Evolutionary conservation across 2,113 vertebrate species (phyloP).

Genomic region (Nicator chloris): DNA sequence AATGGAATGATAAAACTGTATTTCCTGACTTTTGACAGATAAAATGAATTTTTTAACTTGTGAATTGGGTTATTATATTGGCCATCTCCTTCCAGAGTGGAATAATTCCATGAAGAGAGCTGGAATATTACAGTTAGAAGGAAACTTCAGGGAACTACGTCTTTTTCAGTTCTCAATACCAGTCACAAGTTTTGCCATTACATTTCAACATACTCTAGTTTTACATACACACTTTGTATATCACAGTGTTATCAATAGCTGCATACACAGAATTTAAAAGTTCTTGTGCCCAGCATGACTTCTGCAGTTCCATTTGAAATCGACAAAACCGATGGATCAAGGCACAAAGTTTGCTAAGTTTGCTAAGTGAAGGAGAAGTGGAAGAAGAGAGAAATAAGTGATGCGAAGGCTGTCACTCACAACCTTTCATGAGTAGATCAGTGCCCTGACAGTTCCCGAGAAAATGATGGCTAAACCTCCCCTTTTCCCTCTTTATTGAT

Average conservation of each 20-base stretch:
- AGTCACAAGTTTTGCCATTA: background rate
- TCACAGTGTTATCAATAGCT: background rate
- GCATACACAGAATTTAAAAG: background rate
- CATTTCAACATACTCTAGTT: background rate
- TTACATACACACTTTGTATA: background rate
- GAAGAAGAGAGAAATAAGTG: background rate
- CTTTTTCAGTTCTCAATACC: background rate
- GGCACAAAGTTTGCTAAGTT: background rate
- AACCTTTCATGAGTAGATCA: no score
- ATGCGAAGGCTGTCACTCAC: background rate
- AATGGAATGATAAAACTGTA: background rate
- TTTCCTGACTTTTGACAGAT: background rate
- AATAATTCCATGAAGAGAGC: background rate
- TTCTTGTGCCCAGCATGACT: background rate
- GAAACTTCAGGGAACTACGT: background rate
- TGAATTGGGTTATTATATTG: background rate
- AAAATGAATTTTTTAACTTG: background rate
- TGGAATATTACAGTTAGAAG: background rate
- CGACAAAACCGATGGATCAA: background rate
- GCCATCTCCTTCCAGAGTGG: background rate
- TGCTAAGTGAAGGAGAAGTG: background rate
- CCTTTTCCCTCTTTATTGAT: background rate
- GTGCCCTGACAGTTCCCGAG: background rate
- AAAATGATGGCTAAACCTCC: background rate
- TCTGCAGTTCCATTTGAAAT: background rate